Evolutionary conservation across 2,113 vertebrate species (phyloP), one percentile per base, ranked within the genome.

Genomic region (Pungitius pungitius): DNA sequence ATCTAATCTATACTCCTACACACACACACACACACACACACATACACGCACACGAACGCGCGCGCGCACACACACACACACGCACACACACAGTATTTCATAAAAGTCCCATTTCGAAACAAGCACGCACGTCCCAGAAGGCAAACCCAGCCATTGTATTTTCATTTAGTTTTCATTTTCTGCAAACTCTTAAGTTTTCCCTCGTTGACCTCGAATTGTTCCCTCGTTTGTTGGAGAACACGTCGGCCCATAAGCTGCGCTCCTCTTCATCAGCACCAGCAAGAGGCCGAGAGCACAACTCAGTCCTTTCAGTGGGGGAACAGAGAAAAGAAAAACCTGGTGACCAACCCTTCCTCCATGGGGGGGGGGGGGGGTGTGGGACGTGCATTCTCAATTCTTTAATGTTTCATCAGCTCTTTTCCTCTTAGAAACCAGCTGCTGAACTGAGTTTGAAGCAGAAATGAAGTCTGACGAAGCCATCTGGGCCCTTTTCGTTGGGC

Each of bases 1-100:
- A 90, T 93, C 88, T 94, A 94, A 94, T 94, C 94, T 93, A 87
- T 75, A 81, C 77, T 75, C 65, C 69, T 58, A 80, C 84, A 85
- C 75, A 82, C 80, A 77, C 82, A 80, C 55, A 79, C 79, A 78
- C 40, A 78, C 54, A 69, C 66, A 74, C 47, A 80, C 72, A 76
- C 69, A 76, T 68, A 75, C 80, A 81, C 77, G 72, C 79, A 68
- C 66, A 79, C 73, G 63, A 61, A 77, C 79, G 81, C 75, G 73
- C 65, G 75, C 78, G 80, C 73, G 73, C 78, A 85, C 69, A 79
- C 65, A 76, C 81, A 77, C 84, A 73, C 78, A 80, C 67, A 83
- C 76, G 78, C 20, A 77, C 67, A 76, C 68, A 74, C 68, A 61
- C 64, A 71, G 52, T 51, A 81, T 89, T 89, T 87, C 59, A 82